Base-by-base conservation (phyloP, 2,888 invertebrate species). In the Lydus trimaculatus region DNA sequence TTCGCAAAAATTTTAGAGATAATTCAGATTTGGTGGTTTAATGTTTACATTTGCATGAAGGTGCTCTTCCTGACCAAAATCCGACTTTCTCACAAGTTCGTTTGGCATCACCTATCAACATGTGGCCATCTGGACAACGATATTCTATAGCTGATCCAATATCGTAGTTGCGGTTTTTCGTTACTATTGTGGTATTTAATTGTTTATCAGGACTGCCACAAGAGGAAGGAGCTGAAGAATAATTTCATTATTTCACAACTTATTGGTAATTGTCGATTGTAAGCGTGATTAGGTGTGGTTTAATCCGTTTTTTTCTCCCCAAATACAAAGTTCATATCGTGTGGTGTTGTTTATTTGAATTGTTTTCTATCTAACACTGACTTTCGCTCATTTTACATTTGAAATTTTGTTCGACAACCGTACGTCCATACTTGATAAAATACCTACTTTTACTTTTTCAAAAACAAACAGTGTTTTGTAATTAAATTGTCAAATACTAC, bases 201-300 rank as follows among this genome's bases (percentile, higher is more conserved):
- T 90, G 86, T 76, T 94, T 92, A 79, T 96, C 95, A 0, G 97
- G 96, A 80, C 94, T 95, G 15, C 97, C 96, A 80, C 97, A 97
- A 0, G 91, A 89, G 3, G 93, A 89, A 0, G 96, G 95, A 73
- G 91, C 95, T 95, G 43, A 23, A 84, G 17, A 83, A 83, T 75
- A 69, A 74, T 28, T 23, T n/a, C 8, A 59, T 9, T 17, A 59
- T 59, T 31, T 20, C 33, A 60, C 60, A n/a, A 25, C 3, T 43
- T 31, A 31, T 60, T 60, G 31, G 60, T 9, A 60, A 60, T 33
- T 60, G 60, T 20, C 15, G 13, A 60, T 60, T 60, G 15, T 11
- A 67, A 62, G 25, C 66, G 66, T 69, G 69, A 0, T 23, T 61
- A 63, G 69, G 69, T 56, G 69, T 61, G 69, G 69, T 65, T 25